These are phyloP conservation scores for Trochalopteron elliotii DNA, from an alignment of 2,113 vertebrate species.

Conservation along the genomic window DNA sequence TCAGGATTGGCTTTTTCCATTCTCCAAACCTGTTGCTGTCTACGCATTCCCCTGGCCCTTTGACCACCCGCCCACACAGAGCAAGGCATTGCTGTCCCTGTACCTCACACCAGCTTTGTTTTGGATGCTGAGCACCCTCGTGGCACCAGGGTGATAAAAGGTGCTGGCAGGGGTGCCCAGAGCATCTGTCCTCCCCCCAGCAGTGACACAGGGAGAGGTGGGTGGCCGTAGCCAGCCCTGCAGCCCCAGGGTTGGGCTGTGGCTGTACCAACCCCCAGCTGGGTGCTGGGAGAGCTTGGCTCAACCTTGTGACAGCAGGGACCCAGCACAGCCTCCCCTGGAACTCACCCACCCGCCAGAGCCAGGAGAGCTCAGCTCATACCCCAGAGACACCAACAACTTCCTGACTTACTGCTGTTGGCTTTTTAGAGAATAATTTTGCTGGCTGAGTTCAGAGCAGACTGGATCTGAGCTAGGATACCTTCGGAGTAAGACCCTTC, in stretches of 20 bases:
- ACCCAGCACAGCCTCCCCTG: background rate
- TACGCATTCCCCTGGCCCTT: background rate
- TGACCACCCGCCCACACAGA: background rate
- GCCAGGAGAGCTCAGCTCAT: background rate
- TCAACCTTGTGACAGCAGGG: background rate
- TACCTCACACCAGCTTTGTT: background rate
- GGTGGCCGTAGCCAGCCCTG: accelerated
- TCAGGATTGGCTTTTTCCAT: background rate
- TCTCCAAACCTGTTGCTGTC: background rate
- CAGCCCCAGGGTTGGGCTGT: background rate
- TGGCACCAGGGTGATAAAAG: background rate
- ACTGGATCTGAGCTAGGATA: background rate
- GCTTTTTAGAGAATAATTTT: background rate
- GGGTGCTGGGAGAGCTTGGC: background rate
- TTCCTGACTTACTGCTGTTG: background rate
- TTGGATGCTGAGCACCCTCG: background rate
- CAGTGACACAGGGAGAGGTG: background rate
- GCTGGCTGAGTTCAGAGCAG: background rate
- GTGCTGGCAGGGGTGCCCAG: background rate
- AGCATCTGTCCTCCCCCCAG: background rate
- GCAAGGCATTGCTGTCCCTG: background rate
- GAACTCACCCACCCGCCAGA: accelerated
- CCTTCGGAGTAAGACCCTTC: accelerated
- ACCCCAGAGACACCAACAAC: background rate
- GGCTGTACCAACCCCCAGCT: accelerated